phyloP scores from a whole-genome alignment of 2,888 invertebrate species.

The Acleris literana region DNA sequence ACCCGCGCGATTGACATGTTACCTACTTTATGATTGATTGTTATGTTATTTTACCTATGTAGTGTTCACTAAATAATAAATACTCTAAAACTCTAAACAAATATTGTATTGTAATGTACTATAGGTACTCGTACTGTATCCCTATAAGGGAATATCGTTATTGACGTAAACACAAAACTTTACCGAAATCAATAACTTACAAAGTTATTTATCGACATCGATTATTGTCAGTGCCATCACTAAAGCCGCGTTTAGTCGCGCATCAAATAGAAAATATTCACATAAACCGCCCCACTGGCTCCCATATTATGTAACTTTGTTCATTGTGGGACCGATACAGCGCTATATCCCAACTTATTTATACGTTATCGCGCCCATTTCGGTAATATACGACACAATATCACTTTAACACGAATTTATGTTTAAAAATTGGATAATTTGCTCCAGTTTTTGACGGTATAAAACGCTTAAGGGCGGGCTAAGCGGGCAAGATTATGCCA shows the following conservation, averaged over 20 bases:
- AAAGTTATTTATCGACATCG: neutral
- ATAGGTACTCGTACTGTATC: no score
- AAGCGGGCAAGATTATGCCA: constrained; percentile 24
- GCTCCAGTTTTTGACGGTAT: constrained; percentile 17
- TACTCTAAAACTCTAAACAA: no score
- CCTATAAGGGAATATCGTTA: no score
- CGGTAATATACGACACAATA: constrained; percentile 24
- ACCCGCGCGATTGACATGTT: no score
- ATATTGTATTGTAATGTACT: no score
- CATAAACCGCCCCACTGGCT: constrained; percentile 35
- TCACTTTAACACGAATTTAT: constrained; percentile 18
- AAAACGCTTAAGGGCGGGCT: constrained; percentile 8
- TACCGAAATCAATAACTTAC: no score
- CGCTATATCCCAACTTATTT: constrained; percentile 29
- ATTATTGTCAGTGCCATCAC: constrained; percentile 15
- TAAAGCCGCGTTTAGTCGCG: constrained; percentile 29
- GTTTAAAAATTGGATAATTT: constrained; percentile 23
- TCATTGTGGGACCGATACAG: constrained; percentile 32
- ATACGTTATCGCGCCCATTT: constrained; percentile 28
- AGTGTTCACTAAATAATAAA: no score
- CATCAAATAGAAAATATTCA: constrained; percentile 37
- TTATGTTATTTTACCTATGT: no score
- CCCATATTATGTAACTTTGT: constrained; percentile 33
- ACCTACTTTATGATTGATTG: no score
- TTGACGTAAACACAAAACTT: no score